phyloP scores from a whole-genome alignment of 2,113 vertebrate genomes.

The Stomatorhinus ivindoensis region DNA sequence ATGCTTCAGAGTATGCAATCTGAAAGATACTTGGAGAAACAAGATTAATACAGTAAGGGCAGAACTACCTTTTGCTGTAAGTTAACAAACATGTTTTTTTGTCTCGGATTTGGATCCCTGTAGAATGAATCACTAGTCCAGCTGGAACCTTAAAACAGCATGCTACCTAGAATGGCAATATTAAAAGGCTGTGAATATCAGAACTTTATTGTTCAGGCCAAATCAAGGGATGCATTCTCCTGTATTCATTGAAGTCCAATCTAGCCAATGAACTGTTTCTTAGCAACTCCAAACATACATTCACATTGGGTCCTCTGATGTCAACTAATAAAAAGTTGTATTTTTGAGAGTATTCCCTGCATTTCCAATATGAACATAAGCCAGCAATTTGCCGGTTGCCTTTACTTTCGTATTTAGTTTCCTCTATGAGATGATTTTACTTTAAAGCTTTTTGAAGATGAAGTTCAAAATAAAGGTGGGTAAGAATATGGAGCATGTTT shows the following conservation, averaged over 20 bases:
- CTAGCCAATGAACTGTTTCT: constrained; percentile 28
- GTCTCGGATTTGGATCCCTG: not conserved
- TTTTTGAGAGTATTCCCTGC: not conserved
- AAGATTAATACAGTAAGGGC: not conserved
- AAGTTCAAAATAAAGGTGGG: not conserved
- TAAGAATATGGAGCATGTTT: not conserved
- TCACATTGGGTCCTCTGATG: not conserved
- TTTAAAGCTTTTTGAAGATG: not conserved
- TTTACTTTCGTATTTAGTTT: not conserved
- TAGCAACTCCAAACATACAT: constrained; percentile 27
- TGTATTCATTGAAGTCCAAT: constrained; percentile 5
- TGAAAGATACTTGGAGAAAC: not conserved
- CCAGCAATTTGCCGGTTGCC: not conserved
- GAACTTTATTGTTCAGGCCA: not conserved
- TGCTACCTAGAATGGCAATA: not conserved
- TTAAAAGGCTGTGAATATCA: not conserved
- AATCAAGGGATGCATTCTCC: not conserved
- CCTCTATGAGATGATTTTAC: not conserved
- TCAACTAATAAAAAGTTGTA: not conserved
- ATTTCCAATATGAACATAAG: not conserved
- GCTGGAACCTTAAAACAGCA: constrained; percentile 18
- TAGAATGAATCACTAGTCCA: constrained; percentile 2
- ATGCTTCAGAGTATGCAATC: not conserved
- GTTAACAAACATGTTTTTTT: not conserved
- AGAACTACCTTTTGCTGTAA: not conserved